Base-by-base conservation (phyloP, 2,888 invertebrate species). In the Caenorhabditis japonica region DNA sequence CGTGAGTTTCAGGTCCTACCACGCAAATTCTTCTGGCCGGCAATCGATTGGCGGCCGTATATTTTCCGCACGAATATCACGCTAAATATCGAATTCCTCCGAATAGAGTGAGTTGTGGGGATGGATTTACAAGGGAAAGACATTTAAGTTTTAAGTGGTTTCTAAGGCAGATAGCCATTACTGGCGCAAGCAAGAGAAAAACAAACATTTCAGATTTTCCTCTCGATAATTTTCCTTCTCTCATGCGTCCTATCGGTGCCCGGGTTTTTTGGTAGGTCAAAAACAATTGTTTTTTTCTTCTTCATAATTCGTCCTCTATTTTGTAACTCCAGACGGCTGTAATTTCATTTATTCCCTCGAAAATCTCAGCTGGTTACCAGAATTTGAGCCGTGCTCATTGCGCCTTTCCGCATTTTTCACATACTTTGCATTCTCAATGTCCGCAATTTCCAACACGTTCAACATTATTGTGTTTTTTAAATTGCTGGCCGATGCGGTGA, bases 21-120 rank as follows among this genome's bases (percentile, higher is more conserved):
- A 62, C 62, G 0, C 62, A 62, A 33, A 62, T 62, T 15, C 27
- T 62, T n/a, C 10, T 62, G 17, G 62, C 62, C 21, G 62, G 62
- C 15, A 62, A 62, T 33, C 44, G 62, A 12, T 4, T 62, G 25
- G 53, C 39, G 43, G 62, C 62, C 12, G 62, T 62, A 12, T 62
- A 55, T 46, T 55, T 62, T 33, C 62, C 62, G 30, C 53, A 62
- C n/a, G 46, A 53, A 13, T 55, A 62, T 23, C 62, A 62, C 19
- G 44, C 62, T 13, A 55, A 62, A 38, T 62, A 62, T 13, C 39
- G 30, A 13, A 36, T 21, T 39, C 47, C 53, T 7, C 62, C 62
- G 2, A 62, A 62, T 47, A 38, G 62, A 13, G 53, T 62, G 8
- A 23, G 60, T 30, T n/a, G n/a, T n/a, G n/a, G n/a, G n/a, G n/a